Percentiles rank a stretch among this genome's conserved stretches.
phyloP scores from a whole-genome alignment of 2,888 invertebrate genomes.

The Hofmannophila pseudospretella region DNA sequence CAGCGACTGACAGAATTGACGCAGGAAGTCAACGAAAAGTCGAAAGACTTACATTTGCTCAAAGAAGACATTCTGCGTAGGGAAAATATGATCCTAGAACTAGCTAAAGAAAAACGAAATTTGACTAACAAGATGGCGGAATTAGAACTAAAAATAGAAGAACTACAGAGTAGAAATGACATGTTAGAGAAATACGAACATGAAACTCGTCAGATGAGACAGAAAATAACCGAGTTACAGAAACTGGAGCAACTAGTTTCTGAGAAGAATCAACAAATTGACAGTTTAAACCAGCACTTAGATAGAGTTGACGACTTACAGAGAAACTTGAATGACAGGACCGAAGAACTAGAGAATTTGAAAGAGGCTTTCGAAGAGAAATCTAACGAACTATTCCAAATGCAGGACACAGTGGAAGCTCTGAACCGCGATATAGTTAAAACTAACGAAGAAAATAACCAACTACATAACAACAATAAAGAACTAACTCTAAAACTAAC shows the following conservation, averaged over 20 bases:
- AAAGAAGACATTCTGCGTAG: conserved; percentile 76
- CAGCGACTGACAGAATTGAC: conserved; percentile 78
- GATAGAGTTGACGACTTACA: conserved; percentile 69
- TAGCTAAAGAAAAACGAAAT: conserved; percentile 77
- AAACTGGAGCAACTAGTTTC: conserved; percentile 73
- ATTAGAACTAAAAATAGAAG: conserved; percentile 70
- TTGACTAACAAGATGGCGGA: conserved; percentile 67
- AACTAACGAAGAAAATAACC: conserved; percentile 59
- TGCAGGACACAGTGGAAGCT: conserved; percentile 54
- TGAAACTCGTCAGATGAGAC: conserved; percentile 66
- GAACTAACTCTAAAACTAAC: conserved; percentile 56
- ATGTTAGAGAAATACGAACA: conserved; percentile 52
- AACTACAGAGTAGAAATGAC: conserved; percentile 60
- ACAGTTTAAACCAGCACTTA: conserved; percentile 68
- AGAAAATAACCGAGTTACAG: conserved; percentile 65
- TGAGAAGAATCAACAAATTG: conserved; percentile 76
- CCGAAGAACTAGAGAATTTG: conserved; percentile 63
- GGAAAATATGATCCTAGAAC: conserved; percentile 76
- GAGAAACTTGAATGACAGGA: conserved; percentile 68
- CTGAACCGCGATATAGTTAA: conserved; percentile 54
- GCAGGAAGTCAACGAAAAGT: conserved; percentile 70
- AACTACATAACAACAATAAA: conserved; percentile 48
- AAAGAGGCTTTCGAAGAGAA: conserved; percentile 68
- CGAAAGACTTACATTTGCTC: conserved; percentile 70
- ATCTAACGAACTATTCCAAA: conserved; percentile 56